A percentile compares a stretch with the other conserved stretches of the same genome.
Evolutionary conservation across 2,797 vertebrate genomes (phyloP).

Genomic region (Limosa lapponica): DNA sequence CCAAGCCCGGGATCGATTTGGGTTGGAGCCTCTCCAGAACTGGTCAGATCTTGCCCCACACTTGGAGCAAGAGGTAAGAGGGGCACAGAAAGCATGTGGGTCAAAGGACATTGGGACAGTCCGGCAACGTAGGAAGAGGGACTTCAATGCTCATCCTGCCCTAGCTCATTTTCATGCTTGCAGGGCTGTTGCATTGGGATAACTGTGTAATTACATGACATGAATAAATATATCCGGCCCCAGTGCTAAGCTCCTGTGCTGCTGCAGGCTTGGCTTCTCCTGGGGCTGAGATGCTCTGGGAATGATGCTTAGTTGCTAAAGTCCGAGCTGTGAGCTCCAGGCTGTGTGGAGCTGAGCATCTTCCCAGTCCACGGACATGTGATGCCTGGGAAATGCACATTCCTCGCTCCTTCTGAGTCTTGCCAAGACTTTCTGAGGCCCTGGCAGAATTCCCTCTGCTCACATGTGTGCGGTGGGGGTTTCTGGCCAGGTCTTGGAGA

Average conservation of each 20-base stretch:
- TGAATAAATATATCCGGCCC: neutral
- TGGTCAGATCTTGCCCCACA: slow-evolving; percentile 83
- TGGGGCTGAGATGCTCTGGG: neutral
- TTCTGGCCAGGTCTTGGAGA: slow-evolving; percentile 30
- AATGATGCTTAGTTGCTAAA: neutral
- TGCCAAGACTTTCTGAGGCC: neutral
- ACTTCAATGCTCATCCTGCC: fast-evolving
- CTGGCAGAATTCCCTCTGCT: neutral
- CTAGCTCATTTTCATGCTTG: neutral
- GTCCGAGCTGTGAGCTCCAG: neutral
- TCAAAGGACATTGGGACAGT: neutral
- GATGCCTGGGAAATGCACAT: neutral
- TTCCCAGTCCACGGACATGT: neutral
- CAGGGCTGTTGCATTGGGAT: neutral
- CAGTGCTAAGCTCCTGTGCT: fast-evolving
- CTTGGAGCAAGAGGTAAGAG: slow-evolving; percentile 46
- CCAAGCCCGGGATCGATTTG: slow-evolving; percentile 80
- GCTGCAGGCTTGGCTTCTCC: neutral
- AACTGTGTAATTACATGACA: neutral
- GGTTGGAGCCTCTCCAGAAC: slow-evolving; percentile 71
- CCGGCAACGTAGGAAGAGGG: fast-evolving
- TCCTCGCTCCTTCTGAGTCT: neutral
- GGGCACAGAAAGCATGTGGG: fast-evolving
- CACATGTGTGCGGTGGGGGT: fast-evolving
- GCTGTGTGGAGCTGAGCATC: neutral